These are phyloP conservation scores for Takifugu ocellatus DNA, from an alignment of 2,797 vertebrate species.

Conservation along the genomic window DNA sequence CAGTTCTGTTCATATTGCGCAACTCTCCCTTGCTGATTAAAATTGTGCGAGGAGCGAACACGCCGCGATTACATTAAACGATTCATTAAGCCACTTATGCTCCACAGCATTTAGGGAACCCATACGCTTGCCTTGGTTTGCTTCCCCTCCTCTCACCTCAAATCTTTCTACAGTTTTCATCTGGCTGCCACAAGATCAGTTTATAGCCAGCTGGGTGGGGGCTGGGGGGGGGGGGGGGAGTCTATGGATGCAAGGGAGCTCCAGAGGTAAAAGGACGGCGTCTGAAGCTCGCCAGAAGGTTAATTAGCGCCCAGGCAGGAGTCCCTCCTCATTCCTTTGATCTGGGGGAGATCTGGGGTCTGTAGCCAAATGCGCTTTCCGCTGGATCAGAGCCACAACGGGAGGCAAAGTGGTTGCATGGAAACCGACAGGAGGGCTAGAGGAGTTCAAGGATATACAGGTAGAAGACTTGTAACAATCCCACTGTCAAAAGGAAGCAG, in stretches of 20 bases:
- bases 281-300: conserved; percentile 59
- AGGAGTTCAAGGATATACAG: background rate
- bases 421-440: no score
- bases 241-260: conserved; percentile 41
- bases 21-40: conserved; percentile 5
- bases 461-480: background rate
- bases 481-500: background rate
- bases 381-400: conserved; percentile 52
- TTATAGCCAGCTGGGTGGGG: conserved; percentile 46
- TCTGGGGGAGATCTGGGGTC: conserved; percentile 49
- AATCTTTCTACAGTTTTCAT: conserved; percentile 1
- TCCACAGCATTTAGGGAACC: conserved; percentile 5
- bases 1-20: background rate
- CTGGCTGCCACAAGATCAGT: conserved; percentile 31
- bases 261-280: conserved; percentile 47
- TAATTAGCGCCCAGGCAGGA: conserved; percentile 65
- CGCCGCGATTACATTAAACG: conserved; percentile 16
- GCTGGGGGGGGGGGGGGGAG: conserved; percentile 39
- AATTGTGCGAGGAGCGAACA: background rate
- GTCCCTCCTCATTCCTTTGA: conserved; percentile 62
- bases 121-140: background rate
- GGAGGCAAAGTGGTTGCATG: conserved; percentile 16
- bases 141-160: background rate
- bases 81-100: conserved; percentile 4
- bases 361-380: conserved; percentile 52